Evolutionary conservation across 1,140 invertebrate species (phyloP).

Genomic region (Xylocopa sonorina): DNA sequence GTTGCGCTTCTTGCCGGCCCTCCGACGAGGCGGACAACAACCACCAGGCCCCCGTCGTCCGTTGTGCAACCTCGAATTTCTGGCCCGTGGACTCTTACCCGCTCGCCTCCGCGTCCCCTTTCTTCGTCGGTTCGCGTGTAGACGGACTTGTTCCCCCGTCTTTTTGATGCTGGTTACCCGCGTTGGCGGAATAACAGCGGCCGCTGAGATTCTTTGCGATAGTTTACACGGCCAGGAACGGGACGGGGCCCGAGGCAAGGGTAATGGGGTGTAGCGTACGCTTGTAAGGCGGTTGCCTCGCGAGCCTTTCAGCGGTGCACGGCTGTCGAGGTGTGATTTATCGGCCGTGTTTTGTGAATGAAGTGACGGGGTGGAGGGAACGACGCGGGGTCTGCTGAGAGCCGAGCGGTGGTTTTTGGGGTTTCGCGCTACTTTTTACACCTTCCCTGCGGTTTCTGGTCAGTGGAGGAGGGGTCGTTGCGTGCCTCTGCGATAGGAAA

Average conservation of each 20-base stretch:
- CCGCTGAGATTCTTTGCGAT: conserved; percentile 10
- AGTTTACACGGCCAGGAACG: conserved; percentile 13
- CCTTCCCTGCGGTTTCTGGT: too few relatives aligned
- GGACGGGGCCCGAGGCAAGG: neutral
- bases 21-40: neutral
- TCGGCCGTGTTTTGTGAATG: neutral
- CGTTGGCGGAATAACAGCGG: neutral
- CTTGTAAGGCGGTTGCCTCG: neutral
- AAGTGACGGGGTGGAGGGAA: neutral
- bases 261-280: neutral
- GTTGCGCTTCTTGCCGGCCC: conserved; percentile 68
- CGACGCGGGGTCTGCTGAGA: too few relatives aligned
- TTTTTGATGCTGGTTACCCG: conserved; percentile 6
- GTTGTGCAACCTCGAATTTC: too few relatives aligned
- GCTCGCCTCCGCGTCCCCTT: neutral
- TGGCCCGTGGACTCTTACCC: neutral
- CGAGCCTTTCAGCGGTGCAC: neutral
- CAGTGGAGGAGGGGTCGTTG: too few relatives aligned
- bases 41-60: neutral
- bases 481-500: too few relatives aligned
- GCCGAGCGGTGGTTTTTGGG: neutral
- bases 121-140: too few relatives aligned
- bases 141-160: conserved; percentile 1
- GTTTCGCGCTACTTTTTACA: neutral
- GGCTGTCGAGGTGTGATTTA: neutral